Evolutionary conservation across 2,113 vertebrate species (phyloP).

Genomic region (Corvus moneduloides): DNA sequence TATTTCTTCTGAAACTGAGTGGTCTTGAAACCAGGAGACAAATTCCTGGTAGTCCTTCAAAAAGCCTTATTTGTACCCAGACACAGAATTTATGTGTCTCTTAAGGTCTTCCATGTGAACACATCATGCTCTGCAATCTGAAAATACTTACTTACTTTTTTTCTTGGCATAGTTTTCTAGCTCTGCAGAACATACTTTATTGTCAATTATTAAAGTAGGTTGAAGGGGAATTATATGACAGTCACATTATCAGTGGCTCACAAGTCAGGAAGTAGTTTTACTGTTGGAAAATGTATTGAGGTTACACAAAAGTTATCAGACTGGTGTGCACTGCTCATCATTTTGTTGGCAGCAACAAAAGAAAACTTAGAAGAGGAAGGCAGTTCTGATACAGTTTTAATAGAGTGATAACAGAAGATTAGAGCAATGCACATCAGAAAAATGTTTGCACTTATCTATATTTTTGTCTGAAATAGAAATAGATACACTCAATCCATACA

Average conservation of each 20-base stretch:
- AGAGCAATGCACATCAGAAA: neutral
- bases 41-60: neutral
- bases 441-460: neutral
- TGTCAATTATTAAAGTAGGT: neutral
- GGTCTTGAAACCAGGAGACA: neutral
- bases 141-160: neutral
- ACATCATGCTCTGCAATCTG: neutral
- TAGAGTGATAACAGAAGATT: slow-evolving; percentile 31
- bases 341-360: neutral
- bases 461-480: slow-evolving; percentile 12
- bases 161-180: neutral
- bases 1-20: neutral
- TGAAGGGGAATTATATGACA: neutral
- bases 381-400: slow-evolving; percentile 61
- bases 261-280: slow-evolving; percentile 11
- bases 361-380: neutral
- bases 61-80: neutral
- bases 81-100: neutral
- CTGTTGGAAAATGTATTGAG: slow-evolving; percentile 19
- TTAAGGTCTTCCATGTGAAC: neutral
- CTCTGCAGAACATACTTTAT: neutral
- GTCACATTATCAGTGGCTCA: neutral
- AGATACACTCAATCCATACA: neutral
- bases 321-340: neutral
- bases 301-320: slow-evolving; percentile 35